phyloP scores from a whole-genome alignment of 2,797 vertebrate genomes.

The Dendrocincla fuliginosa region DNA sequence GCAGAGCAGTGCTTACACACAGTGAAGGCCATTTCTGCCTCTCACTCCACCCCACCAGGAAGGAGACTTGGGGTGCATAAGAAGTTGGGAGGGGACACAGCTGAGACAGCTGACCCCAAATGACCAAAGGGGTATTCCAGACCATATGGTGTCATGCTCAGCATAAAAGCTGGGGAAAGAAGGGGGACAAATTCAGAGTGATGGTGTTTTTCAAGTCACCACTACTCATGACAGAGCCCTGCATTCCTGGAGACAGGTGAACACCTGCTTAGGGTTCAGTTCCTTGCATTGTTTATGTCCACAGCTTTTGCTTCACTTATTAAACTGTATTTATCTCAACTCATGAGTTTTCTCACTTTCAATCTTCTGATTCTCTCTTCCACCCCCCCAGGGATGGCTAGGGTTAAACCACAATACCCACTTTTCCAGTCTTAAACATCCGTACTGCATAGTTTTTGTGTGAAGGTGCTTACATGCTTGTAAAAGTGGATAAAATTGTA shows the following conservation, averaged over 20 bases:
- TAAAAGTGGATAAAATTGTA: neutral
- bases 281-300: neutral
- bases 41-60: no score
- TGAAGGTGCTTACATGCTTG: neutral
- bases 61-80: rapidly evolving
- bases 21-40: neutral
- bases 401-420: neutral
- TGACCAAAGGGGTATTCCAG: neutral
- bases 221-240: neutral
- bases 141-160: neutral
- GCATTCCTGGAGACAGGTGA: neutral
- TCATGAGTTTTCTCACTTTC: neutral
- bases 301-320: neutral
- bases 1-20: neutral
- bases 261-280: neutral
- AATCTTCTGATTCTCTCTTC: neutral
- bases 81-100: neutral
- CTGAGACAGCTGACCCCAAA: neutral
- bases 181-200: neutral
- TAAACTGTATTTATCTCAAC: neutral
- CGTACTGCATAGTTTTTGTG: neutral
- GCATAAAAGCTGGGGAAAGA: neutral
- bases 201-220: neutral
- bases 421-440: neutral
- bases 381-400: no score